phyloP scores from a whole-genome alignment of 2,888 invertebrate species.

The Lycia hirtaria region DNA sequence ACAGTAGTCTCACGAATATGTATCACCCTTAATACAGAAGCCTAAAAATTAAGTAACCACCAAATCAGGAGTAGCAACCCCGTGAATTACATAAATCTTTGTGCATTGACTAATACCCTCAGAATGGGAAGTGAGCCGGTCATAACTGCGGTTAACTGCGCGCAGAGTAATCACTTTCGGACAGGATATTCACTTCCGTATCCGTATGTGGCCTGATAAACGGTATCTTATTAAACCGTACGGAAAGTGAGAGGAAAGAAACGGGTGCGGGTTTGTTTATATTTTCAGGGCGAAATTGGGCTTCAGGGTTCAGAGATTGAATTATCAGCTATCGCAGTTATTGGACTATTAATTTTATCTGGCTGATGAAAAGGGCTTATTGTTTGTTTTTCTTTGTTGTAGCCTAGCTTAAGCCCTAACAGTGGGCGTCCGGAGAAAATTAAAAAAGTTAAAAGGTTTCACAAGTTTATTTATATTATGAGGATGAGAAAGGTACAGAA shows the following conservation, averaged over 20 bases:
- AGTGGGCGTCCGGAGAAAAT: too few relatives aligned
- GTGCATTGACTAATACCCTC: slow-evolving; percentile 78
- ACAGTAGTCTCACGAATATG: too few relatives aligned
- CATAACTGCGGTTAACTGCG: slow-evolving; percentile 79
- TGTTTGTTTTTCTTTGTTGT: too few relatives aligned
- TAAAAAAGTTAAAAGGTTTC: too few relatives aligned
- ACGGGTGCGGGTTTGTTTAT: neutral
- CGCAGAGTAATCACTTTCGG: slow-evolving; percentile 82
- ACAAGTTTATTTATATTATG: too few relatives aligned
- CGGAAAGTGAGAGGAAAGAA: slow-evolving; percentile 23
- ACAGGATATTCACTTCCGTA: slow-evolving; percentile 81
- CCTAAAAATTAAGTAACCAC: slow-evolving; percentile 1
- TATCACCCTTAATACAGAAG: too few relatives aligned
- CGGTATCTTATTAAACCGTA: slow-evolving; percentile 69
- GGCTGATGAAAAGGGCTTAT: too few relatives aligned
- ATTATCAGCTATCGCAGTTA: too few relatives aligned
- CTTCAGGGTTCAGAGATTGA: too few relatives aligned
- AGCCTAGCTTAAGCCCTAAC: too few relatives aligned
- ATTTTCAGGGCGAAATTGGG: neutral
- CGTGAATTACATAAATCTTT: slow-evolving; percentile 79
- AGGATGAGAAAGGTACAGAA: too few relatives aligned
- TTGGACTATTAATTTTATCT: too few relatives aligned
- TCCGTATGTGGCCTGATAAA: slow-evolving; percentile 76
- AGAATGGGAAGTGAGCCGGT: slow-evolving; percentile 81
- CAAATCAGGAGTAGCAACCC: slow-evolving; percentile 17